Evolutionary conservation across 2,113 vertebrate genomes (phyloP).

Genomic region (Catharus minimus): DNA sequence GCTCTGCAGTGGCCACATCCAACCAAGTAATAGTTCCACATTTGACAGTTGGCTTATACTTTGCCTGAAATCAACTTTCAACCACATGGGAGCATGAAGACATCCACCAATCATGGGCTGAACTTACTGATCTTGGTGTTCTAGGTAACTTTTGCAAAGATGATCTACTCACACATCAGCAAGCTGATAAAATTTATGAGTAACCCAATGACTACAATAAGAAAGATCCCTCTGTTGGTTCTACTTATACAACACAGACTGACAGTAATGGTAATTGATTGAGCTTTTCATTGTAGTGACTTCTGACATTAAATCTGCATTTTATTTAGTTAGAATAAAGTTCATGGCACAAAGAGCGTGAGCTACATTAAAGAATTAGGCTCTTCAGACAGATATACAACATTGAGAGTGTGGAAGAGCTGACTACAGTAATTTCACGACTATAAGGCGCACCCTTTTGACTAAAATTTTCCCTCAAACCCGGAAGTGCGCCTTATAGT

Average conservation of each 20-base stretch:
- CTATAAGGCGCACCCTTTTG: too few species aligned
- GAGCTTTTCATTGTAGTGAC: background rate
- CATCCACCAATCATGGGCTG: background rate
- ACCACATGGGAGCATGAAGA: background rate
- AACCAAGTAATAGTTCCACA: background rate
- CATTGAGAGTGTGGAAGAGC: background rate
- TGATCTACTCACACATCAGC: background rate
- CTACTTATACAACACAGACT: background rate
- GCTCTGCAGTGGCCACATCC: background rate
- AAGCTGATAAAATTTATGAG: background rate
- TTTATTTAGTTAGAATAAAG: background rate
- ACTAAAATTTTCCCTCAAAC: too few species aligned
- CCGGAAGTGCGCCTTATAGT: too few species aligned
- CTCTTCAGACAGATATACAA: background rate
- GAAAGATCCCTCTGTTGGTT: background rate
- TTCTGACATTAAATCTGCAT: background rate
- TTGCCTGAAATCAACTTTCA: background rate
- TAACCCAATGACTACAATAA: background rate
- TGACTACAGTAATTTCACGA: background rate
- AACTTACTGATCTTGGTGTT: background rate
- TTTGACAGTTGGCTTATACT: background rate
- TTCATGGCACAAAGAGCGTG: background rate
- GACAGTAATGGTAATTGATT: background rate
- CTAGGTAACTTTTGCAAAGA: background rate
- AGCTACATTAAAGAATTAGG: background rate